A percentile compares a stretch with the other conserved stretches of the same genome.
Evolutionary conservation across 2,113 vertebrate species (phyloP).

Genomic region (Chunga burmeisteri): DNA sequence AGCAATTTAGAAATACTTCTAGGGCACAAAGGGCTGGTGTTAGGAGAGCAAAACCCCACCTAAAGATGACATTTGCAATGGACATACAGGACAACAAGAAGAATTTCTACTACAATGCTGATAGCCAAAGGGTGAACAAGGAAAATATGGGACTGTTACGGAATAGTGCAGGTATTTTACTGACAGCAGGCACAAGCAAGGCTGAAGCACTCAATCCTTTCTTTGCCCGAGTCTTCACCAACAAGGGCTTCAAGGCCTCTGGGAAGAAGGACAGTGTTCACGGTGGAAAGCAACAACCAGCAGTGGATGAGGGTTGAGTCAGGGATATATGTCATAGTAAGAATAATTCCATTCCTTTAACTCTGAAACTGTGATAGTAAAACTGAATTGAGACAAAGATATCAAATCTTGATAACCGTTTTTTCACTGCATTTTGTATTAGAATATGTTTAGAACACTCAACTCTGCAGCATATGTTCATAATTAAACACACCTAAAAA

Average conservation of each 20-base stretch:
- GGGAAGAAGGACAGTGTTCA: not conserved
- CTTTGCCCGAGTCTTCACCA: not conserved
- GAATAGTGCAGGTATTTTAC: not conserved
- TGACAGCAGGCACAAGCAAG: not conserved
- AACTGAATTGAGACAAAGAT: not conserved
- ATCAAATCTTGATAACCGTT: not conserved
- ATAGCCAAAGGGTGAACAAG: not conserved
- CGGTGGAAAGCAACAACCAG: not conserved
- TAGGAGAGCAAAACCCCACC: not conserved
- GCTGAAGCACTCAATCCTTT: not conserved
- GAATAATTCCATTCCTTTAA: not conserved
- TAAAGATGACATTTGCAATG: not conserved
- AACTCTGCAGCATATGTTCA: not conserved
- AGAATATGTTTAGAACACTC: not conserved
- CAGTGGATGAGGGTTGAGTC: accelerated
- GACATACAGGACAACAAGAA: not conserved
- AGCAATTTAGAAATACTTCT: not conserved
- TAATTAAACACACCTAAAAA: slow-evolving; percentile 6
- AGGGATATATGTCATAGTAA: not conserved
- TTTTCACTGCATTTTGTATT: not conserved
- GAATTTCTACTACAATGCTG: accelerated
- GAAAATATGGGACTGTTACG: not conserved
- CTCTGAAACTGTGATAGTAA: not conserved
- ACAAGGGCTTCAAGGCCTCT: not conserved
- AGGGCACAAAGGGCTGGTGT: not conserved